Evolutionary conservation across 1,140 invertebrate genomes (phyloP), one percentile per base, ranked within the genome.

Genomic region (Ooceraea biroi): DNA sequence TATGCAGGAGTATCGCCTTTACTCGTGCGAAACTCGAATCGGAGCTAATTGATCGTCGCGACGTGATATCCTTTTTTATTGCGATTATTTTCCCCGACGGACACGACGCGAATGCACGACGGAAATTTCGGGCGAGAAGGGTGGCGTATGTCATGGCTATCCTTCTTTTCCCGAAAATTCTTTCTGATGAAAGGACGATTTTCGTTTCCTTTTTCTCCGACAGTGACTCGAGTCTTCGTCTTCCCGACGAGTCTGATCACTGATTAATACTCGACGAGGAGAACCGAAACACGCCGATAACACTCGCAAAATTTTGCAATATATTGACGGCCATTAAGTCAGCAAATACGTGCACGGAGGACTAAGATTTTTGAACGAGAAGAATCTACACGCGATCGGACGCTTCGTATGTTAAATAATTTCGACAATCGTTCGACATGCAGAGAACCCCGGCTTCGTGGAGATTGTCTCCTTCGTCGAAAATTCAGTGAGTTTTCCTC

Each of bases 21-120:
- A 27, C 19, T 84, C 65, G 72, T 60, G 46, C 17, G 63, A 61
- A 89, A 83, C 73, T 65, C 58, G 55, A 89, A 86, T 80, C 48
- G 36, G 61, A 89, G 80, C 71, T 89, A 89, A 89, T 89, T 89
- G 87, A 89, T 87, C 82, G 82, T 76, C 66, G 87, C 73, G 52
- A 44, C 73, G 58, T 52, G 80, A 82, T 82, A 76, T 4, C 50
- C 52, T 48, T 50, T 85, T 83, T 80, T 69, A 83, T 82, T 30
- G 66, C 65, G 55, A 85, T 30, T 58, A 52, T 71, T 71, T 57
- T 80, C 48, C 36, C 44, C 36, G 65, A 4, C 44, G 50, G 50
- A 69, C 44, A 58, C 36, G 36, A 80, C 36, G 76, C 65, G 76
- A 71, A 78, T 46, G 12, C 36, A 78, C 60, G 76, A 57, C 50